Evolutionary conservation across 2,797 vertebrate genomes (phyloP), one percentile per base, ranked within the genome.

Genomic region (Valencia hispanica): DNA sequence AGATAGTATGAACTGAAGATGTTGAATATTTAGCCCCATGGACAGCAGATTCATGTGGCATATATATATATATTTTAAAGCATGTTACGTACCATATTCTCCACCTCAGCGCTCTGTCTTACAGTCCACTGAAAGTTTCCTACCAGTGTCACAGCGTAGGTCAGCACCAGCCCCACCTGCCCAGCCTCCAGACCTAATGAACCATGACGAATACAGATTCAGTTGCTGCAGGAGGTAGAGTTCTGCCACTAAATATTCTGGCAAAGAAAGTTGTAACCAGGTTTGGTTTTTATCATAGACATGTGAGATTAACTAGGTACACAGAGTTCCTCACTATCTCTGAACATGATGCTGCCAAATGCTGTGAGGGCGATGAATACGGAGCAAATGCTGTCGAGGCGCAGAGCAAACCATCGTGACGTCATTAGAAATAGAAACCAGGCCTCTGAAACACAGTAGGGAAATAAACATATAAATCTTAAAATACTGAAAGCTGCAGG

Each of bases 61-160:
- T n/a, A n/a, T n/a, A n/a, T n/a, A n/a, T n/a, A n/a, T n/a, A n/a
- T n/a, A n/a, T n/a, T n/a, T n/a, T n/a, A 50, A 34, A 70, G 10
- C 1, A 3, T 4, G 6, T 59, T 20, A 32, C 61, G 51, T 92
- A 99, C 98, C 97, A 97, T 94, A 92, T 98, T 99, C 92, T 99
- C 98, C 87, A 97, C 95, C 94, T 99, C 97, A 0, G 98, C 95
- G 30, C 97, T 99, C 81, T 99, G 97, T 61, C 97, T 93, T 48
- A 99, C 96, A 0, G 96, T 96, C 98, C 98, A 99, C 94, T 99
- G 98, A 92, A 99, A 99, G 80, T 96, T 96, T 72, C 98, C 97
- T 84, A 98, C 95, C 61, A 99, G 95, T 92, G 0, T 97, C 80
- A 99, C 94, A 0, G 96, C 90, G 2, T 99, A 99, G 66, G 97